Base-by-base conservation (phyloP, 2,888 invertebrate genomes). In the Diarsia brunnea region DNA sequence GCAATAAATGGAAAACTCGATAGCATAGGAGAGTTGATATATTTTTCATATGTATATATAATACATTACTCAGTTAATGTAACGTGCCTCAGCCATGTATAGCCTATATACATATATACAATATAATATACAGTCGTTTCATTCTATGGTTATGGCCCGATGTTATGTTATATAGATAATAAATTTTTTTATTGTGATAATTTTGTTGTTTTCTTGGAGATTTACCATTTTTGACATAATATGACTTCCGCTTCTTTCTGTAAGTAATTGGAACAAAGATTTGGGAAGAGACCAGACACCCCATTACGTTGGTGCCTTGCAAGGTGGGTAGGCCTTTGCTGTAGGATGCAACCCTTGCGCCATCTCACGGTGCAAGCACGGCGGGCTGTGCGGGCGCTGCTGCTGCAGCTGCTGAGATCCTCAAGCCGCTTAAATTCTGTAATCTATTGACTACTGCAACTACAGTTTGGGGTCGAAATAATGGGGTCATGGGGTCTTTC, bases 161-260 rank as follows among this genome's bases (percentile, higher is more conserved):
- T 95, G 96, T 96, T 96, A 95, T 95, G 95, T 95, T 95, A 95
- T 94, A 95, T 94, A 95, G 95, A 94, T 93, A 95, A 94, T 95
- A 95, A 93, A 95, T 94, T 96, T 96, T n/a, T 96, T 96, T 96
- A 96, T 95, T 95, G 95, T 95, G 95, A 95, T 95, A 94, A 87
- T 31, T 78, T 78, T 87, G 87, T 84, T 75, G 91, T 92, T 91
- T 89, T 84, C 84, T 87, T 89, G 70, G 31, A 38, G 0, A 4
- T 11, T 31, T 16, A 4, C 1, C 14, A 38, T 16, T 49, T 38
- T 68, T 43, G 3, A 14, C 27, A 11, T 27, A 27, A 31, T 66
- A 12, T 43, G 8, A 55, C 24, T 24, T 12, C 12, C 19, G 16
- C 12, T 11, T 24, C 16, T 11, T 61, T 5, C 16, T 5, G 11